These are phyloP conservation scores for Melanotaenia duboulayi DNA, from an alignment of 2,113 vertebrate species.

Conservation along the genomic window DNA sequence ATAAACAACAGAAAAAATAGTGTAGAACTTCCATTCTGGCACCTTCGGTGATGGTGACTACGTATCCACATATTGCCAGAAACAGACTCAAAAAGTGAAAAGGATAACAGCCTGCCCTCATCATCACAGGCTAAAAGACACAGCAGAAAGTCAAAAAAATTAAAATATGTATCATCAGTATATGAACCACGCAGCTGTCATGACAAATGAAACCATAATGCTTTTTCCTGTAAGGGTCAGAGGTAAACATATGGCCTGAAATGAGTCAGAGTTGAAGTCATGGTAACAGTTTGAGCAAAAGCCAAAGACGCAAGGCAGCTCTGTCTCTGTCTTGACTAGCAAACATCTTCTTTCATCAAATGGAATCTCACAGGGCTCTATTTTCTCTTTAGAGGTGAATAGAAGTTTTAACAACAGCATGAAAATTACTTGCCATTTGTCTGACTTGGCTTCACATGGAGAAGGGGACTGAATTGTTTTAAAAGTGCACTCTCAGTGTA, in stretches of 20 bases:
- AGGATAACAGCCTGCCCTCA: neutral
- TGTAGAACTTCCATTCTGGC: no score
- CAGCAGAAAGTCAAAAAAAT: no score
- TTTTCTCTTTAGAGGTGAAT: conserved; percentile 24
- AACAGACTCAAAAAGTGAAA: neutral
- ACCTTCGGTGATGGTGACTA: neutral
- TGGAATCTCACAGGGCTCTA: conserved; percentile 3
- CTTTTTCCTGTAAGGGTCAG: conserved; percentile 63
- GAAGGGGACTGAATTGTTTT: conserved; percentile 42
- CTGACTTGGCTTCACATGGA: conserved; percentile 32
- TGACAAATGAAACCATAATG: conserved; percentile 4
- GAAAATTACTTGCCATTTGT: conserved; percentile 21
- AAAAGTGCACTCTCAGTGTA: conserved; percentile 19
- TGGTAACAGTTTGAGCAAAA: conserved; percentile 45
- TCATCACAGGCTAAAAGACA: no score
- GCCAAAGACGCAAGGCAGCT: conserved; percentile 34
- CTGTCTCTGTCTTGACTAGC: conserved; percentile 60
- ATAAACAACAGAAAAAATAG: neutral
- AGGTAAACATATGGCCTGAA: conserved; percentile 50
- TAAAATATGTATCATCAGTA: no score
- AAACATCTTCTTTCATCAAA: conserved; percentile 41
- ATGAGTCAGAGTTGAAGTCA: conserved; percentile 51
- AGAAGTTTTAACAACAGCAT: conserved; percentile 35
- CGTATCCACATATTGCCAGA: neutral
- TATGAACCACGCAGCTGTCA: no score